These are phyloP conservation scores for Sebastiscus albofasciatus DNA, from an alignment of 2,797 vertebrate genomes.

Conservation along the genomic window DNA sequence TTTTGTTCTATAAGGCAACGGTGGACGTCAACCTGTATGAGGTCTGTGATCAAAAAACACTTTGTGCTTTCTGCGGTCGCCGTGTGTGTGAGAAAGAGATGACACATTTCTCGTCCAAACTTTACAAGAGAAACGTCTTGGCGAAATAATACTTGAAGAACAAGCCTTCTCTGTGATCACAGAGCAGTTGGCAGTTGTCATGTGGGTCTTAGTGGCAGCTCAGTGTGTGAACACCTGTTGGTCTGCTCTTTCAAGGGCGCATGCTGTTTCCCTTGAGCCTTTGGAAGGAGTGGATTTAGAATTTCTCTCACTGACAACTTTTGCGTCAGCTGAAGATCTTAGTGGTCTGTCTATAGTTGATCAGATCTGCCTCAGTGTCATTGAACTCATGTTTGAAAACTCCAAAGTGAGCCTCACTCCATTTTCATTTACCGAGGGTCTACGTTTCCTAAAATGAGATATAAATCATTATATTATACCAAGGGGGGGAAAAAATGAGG, in stretches of 20 bases:
- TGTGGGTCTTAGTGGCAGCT: constrained; percentile 15
- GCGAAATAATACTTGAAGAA: background rate
- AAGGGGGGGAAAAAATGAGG: background rate
- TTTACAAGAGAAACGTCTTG: background rate
- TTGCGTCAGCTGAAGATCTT: background rate
- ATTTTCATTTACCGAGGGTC: background rate
- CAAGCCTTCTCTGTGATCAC: background rate
- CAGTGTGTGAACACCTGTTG: constrained; percentile 37
- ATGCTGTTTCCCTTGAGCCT: constrained; percentile 3
- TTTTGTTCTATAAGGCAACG: background rate
- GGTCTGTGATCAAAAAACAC: background rate
- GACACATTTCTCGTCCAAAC: background rate
- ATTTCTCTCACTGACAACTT: background rate
- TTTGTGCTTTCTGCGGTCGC: background rate
- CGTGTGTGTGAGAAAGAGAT: background rate
- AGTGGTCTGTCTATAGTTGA: background rate
- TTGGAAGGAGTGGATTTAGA: background rate
- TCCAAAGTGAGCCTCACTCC: background rate
- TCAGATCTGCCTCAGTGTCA: background rate
- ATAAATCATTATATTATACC: background rate
- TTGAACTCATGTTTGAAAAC: background rate
- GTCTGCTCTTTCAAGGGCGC: constrained; percentile 21
- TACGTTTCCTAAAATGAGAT: background rate
- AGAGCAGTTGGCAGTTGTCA: constrained; percentile 20
- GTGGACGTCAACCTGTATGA: background rate